Conservation (phyloP, 2,888 invertebrate species). For the Phengaris arion region DNA sequence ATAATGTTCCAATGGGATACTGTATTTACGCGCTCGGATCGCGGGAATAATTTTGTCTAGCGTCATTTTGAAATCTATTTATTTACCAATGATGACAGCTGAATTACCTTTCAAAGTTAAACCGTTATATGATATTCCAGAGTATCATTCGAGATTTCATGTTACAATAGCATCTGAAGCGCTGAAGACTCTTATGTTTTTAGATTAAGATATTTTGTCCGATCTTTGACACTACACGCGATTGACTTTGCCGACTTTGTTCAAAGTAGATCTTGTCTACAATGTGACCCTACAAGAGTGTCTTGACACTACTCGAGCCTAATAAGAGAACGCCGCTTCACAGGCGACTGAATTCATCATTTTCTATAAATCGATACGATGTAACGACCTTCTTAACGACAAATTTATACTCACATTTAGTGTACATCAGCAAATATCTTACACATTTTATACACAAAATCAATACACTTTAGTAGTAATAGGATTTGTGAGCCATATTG, state of each 20-base stretch:
- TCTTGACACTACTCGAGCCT: conserved; percentile 67
- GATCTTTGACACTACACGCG: conserved; percentile 36
- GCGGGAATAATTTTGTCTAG: too few species aligned
- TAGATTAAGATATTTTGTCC: conserved; percentile 36
- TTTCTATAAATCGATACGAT: conserved; percentile 42
- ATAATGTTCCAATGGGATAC: too few species aligned
- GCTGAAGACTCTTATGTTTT: conserved; percentile 21
- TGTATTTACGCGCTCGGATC: too few species aligned
- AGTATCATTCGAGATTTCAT: neutral
- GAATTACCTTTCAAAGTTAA: neutral
- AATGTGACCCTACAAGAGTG: conserved; percentile 61
- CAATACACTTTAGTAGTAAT: neutral
- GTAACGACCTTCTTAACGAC: conserved; percentile 48
- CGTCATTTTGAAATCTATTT: neutral
- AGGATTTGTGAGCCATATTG: neutral
- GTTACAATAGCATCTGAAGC: neutral
- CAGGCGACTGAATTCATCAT: conserved; percentile 43
- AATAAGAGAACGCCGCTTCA: conserved; percentile 67
- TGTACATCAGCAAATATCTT: conserved; percentile 26
- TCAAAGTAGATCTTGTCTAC: conserved; percentile 57
- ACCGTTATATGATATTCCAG: neutral
- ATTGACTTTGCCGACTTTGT: conserved; percentile 42
- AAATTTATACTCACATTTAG: conserved; percentile 25
- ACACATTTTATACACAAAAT: neutral
- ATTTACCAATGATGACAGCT: neutral